Conservation (phyloP, 2,113 vertebrate species). For the Cheirogaleus medius region DNA sequence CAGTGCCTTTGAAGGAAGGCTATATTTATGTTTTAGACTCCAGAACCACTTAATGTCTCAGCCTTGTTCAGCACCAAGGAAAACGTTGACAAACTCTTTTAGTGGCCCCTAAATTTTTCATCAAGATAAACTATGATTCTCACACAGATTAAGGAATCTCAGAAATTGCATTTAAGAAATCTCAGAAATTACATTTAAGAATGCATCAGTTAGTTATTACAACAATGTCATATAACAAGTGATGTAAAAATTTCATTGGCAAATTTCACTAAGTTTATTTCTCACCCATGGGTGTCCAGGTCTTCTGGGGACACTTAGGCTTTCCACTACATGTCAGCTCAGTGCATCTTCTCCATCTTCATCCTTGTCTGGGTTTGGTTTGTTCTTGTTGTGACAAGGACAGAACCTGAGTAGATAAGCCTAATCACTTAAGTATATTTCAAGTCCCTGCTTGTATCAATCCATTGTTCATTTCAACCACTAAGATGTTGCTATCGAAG, state of each 20-base stretch:
- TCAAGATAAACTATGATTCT: not conserved
- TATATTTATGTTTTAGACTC: not conserved
- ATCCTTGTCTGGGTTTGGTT: not conserved
- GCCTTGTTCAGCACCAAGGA: not conserved
- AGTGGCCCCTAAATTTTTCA: not conserved
- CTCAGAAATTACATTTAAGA: not conserved
- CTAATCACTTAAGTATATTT: not conserved
- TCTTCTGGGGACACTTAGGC: accelerated
- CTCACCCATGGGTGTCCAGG: not conserved
- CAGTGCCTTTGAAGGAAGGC: not conserved
- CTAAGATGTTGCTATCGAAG: not conserved
- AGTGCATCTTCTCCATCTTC: not conserved
- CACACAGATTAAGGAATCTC: not conserved
- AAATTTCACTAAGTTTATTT: not conserved
- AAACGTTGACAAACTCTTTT: not conserved
- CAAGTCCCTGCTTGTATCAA: not conserved
- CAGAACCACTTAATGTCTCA: not conserved
- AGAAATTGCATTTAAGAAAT: not conserved
- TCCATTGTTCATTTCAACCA: not conserved
- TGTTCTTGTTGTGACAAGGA: not conserved
- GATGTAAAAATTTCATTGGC: not conserved
- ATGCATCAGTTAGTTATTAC: not conserved
- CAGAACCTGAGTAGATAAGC: not conserved
- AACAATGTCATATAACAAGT: not conserved
- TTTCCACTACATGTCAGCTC: not conserved